Base-by-base conservation (phyloP, 2,888 invertebrate species). In the Diogma glabrata region DNA sequence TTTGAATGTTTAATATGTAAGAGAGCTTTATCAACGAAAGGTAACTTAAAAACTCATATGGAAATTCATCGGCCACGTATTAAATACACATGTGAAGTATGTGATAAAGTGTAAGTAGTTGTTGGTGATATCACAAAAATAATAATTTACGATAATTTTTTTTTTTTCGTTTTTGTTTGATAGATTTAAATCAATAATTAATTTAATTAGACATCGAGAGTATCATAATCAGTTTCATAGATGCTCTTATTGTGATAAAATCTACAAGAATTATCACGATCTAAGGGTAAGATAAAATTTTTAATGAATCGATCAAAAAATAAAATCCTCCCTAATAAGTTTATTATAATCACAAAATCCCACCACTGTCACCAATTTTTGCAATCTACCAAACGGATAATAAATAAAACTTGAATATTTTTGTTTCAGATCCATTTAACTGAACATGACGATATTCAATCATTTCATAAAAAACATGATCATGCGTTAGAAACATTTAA, bases 251-350 rank as follows among this genome's bases (percentile, higher is more conserved):
- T 84, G 84, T 65, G 78, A 79, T 62, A 84, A 83, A 64, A 79
- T 77, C 19, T 84, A 84, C 61, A 84, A 84, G 63, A 72, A 84
- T 56, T 83, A 82, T 64, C 83, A 84, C 66, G 83, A 84, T 65
- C 71, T 84, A 55, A 83, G 83, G 74, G 81, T 79, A 69, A 58
- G 56, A 55, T 12, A 36, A 6, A 4, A n/a, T n/a, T n/a, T n/a
- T n/a, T n/a, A n/a, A n/a, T n/a, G n/a, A n/a, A n/a, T n/a, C n/a
- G n/a, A n/a, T n/a, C n/a, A n/a, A n/a, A n/a, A n/a, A n/a, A n/a
- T n/a, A 33, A 28, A 14, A 30, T 24, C 19, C 48, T 47, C 50
- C 22, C 38, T 49, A 49, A 26, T 22, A 46, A 23, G 6, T 46
- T 24, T 43, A n/a, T n/a, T n/a, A n/a, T n/a, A n/a, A n/a, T n/a